Evolutionary conservation across 1,140 invertebrate species (phyloP), one percentile per base, ranked within the genome.

Genomic region (Drosophila rufa): DNA sequence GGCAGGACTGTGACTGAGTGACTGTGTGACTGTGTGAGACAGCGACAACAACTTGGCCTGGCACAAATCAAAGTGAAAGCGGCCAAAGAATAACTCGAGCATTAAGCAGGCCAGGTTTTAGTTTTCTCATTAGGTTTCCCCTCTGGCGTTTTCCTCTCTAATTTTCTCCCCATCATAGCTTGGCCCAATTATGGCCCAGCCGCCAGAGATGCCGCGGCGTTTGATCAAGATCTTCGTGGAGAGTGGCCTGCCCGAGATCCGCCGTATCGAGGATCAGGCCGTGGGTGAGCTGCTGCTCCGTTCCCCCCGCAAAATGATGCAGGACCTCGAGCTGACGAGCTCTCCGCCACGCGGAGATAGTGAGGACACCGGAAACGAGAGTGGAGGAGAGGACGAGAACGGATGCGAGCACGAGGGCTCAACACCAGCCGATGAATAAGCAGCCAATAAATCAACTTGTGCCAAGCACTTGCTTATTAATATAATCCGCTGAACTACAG

Each of bases 401-500:
- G 14, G 14, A 42, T 6, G 38, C 15, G 38, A 27, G 38, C 30
- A 8, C 30, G 30, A 30, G 5, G 4, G 40, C 73, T 76, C 82
- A 79, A 85, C 76, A 80, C 76, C 76, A 85, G 68, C 65, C 85
- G 76, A 86, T 74, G 76, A 79, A 85, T 85, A 79, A 79, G 82
- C 85, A 76, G 67, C 82, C 85, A 85, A 90, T 90, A 90, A 90
- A 90, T 90, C 71, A 82, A 75, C 84, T 90, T 85, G 75, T 69
- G 68, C 53, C 73, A 86, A 86, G 83, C 79, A 90, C 86, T 90
- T 90, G 79, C 86, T 90, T 90, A 91, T 90, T 90, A 85, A 85
- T 82, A 90, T 85, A 90, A 90, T 85, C 85, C 81, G 50, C 66
- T 59, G 50, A 75, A 56, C 65, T 64, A 51, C 48, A 50, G 42